Evolutionary conservation across 2,797 vertebrate species (phyloP), one percentile per base, ranked within the genome.

Genomic region (Protonibea diacanthus): DNA sequence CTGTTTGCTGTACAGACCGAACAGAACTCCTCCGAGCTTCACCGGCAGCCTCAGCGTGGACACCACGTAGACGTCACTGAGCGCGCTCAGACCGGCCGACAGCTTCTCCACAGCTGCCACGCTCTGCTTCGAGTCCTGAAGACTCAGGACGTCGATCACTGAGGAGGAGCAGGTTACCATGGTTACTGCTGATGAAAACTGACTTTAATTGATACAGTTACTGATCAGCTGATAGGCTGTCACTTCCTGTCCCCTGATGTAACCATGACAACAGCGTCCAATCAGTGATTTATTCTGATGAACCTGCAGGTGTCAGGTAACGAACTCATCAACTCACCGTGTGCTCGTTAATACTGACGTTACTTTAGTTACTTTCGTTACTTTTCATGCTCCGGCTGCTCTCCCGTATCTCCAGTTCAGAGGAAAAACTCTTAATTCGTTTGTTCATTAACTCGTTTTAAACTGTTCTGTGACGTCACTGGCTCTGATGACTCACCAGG

Each of bases 1-100:
- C 85, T 96, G 95, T 70, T 96, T 97, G 90, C 96, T 96, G 93
- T 99, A 98, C 80, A 99, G 90, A 1, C 98, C 98, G 0, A 99
- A 92, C 58, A 99, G 93, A 44, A 97, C 94, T 0, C 97, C 98
- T 0, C 97, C 97, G 66, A 96, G 92, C 84, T 97, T 98, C 6
- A 95, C 88, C 1, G 97, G 98, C 81, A 99, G 94, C 53, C 96
- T 96, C 60, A 98, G 94, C 0, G 96, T 96, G 0, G 98, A 96
- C 61, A 96, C 89, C 56, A 98, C 92, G 51, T 97, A 99, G 80
- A 98, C 55, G 61, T 99, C 97, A n/a, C 94, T 96, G 58, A 96
- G 95, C 0, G 94, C 81, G 70, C 95, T 94, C 62, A 97, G 90
- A 25, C 96, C 96, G 1, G 93, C 94, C 1, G 96, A 91, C 83